These are phyloP conservation scores for Monopis laevigella DNA, from an alignment of 2,888 invertebrate species.

Conservation along the genomic window DNA sequence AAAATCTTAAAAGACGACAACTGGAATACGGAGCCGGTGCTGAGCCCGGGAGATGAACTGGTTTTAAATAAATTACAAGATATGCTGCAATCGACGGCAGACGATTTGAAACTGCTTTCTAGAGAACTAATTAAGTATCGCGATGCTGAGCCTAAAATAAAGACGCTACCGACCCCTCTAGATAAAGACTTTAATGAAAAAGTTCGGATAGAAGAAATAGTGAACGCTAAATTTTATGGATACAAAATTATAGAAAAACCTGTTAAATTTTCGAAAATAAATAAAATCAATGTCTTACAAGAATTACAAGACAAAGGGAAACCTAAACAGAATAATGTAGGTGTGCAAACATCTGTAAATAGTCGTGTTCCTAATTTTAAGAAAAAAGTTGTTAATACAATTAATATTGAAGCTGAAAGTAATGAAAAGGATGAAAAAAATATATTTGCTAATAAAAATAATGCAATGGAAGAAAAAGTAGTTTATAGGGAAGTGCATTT, in stretches of 20 bases:
- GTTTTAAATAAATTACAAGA: slow-evolving; percentile 50
- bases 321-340: slow-evolving; percentile 22
- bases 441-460: slow-evolving; percentile 16
- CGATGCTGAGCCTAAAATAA: slow-evolving; percentile 39
- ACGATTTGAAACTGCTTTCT: slow-evolving; percentile 53
- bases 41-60: slow-evolving; percentile 56
- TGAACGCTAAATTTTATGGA: slow-evolving; percentile 58
- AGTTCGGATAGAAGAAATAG: slow-evolving; percentile 55
- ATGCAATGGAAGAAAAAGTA: slow-evolving; percentile 26
- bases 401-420: slow-evolving; percentile 28
- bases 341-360: slow-evolving; percentile 27
- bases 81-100: slow-evolving; percentile 57
- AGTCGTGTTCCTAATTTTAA: slow-evolving; percentile 34
- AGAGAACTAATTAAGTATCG: slow-evolving; percentile 45
- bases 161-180: slow-evolving; percentile 42
- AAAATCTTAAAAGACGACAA: slow-evolving; percentile 52
- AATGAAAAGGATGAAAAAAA: slow-evolving; percentile 28
- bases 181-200: slow-evolving; percentile 59
- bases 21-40: slow-evolving; percentile 49
- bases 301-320: slow-evolving; percentile 16
- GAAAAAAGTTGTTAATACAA: slow-evolving; percentile 37
- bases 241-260: slow-evolving; percentile 31
- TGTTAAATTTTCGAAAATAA: slow-evolving; percentile 21
- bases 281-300: slow-evolving; percentile 15
- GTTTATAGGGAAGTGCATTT: slow-evolving; percentile 44